Evolutionary conservation across 2,113 vertebrate species (phyloP), one percentile per base, ranked within the genome.

Genomic region (Propithecus coquereli): DNA sequence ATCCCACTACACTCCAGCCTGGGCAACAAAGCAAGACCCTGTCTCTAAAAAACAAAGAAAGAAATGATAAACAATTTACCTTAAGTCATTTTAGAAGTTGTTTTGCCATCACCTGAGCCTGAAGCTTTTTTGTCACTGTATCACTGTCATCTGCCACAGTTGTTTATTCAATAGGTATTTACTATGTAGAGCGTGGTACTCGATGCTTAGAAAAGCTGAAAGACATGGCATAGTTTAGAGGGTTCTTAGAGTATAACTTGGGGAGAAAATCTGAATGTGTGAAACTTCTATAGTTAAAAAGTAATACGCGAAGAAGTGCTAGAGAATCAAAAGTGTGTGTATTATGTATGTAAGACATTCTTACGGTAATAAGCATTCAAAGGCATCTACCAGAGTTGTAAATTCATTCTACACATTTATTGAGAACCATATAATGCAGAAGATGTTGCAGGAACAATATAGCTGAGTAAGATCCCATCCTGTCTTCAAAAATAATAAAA

Each of bases 151-250:
- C 34, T 82, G 5, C 45, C 54, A 40, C 45, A 70, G 16, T 37
- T 86, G 76, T 79, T 94, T 86, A 90, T 50, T 95, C 59, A 76
- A 3, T 37, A 94, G 71, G 10, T 16, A 90, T 50, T 85, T 92
- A 43, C 57, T 77, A 10, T 71, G 14, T n/a, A 54, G 32, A 86
- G 2, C 40, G 32, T 63, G 45, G 22, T 91, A 37, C 77, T 93
- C 57, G 30, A 34, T 73, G 54, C 50, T 95, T 70, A 81, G 59
- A 57, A 88, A 82, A 59, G 30, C 22, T 80, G 47, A 84, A 87
- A n/a, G 45, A 37, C 11, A 32, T 79, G 23, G 8, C 23, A 74
- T 40, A 80, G 37, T 71, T 94, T 43, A 66, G 6, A 63, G 18
- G 5, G 22, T 82, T 91, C 27, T 90, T 81, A 22, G 43, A 74